phyloP scores from a whole-genome alignment of 1,140 invertebrate species.

The Heliothis virescens region DNA sequence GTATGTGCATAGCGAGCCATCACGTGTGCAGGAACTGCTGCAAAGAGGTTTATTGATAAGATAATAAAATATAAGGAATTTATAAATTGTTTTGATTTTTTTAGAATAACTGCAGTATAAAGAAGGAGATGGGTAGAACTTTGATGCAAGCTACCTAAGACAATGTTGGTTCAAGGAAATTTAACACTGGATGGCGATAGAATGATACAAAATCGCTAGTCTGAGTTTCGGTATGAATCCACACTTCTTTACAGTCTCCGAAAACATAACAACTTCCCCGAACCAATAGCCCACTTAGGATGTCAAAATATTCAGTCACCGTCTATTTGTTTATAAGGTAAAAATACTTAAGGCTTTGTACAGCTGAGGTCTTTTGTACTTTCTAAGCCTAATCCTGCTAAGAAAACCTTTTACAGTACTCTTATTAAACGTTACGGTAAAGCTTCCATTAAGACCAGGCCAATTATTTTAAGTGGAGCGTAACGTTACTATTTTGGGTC shows the following conservation, averaged over 20 bases:
- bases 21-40: background rate
- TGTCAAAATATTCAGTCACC: too few relatives aligned
- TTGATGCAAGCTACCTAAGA: too few relatives aligned
- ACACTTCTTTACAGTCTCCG: too few relatives aligned
- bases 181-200: too few relatives aligned
- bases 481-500: constrained; percentile 23
- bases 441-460: constrained; percentile 29
- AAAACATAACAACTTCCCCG: too few relatives aligned
- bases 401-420: constrained; percentile 22
- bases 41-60: constrained; percentile 12
- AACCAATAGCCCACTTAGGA: too few relatives aligned
- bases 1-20: constrained; percentile 57
- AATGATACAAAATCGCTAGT: too few relatives aligned
- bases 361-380: background rate
- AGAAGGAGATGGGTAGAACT: background rate
- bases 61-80: background rate
- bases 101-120: background rate
- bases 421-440: constrained; percentile 27
- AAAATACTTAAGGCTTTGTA: background rate
- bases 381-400: background rate
- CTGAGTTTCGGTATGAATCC: too few relatives aligned
- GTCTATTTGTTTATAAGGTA: background rate
- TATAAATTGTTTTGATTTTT: background rate
- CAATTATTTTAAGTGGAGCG: constrained; percentile 33
- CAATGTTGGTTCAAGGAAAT: too few relatives aligned